These are phyloP conservation scores for Drosophila cardini DNA, from an alignment of 1,140 invertebrate species.

Conservation along the genomic window DNA sequence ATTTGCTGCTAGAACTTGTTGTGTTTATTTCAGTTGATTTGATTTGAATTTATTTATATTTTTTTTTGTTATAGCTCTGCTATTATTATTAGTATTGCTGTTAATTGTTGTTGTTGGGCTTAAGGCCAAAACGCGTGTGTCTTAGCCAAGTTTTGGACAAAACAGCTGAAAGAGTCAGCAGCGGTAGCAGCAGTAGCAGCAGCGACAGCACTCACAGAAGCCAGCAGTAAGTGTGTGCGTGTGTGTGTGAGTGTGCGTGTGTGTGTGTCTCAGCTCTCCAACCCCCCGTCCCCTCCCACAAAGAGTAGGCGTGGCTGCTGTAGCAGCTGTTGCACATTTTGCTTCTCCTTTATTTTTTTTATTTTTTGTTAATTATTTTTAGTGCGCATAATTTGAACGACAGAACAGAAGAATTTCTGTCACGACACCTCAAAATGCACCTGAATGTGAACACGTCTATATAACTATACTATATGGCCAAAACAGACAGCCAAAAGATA, in stretches of 20 bases:
- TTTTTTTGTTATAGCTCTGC: slow-evolving; percentile 61
- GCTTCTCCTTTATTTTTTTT: neutral
- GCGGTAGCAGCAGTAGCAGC: slow-evolving; percentile 19
- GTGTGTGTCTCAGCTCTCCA: slow-evolving; percentile 15
- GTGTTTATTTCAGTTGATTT: slow-evolving; percentile 47
- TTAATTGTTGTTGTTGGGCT: slow-evolving; percentile 50
- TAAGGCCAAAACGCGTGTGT: slow-evolving; percentile 61
- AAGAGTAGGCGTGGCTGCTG: slow-evolving; percentile 10
- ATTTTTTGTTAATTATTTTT: slow-evolving; percentile 76
- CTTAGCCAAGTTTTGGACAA: slow-evolving; percentile 68
- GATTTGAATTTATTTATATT: too few species aligned
- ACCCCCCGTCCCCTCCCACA: neutral
- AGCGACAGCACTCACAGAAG: slow-evolving; percentile 14
- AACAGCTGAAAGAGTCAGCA: slow-evolving; percentile 22
- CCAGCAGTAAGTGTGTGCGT: slow-evolving; percentile 8
- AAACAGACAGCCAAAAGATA: slow-evolving; percentile 39
- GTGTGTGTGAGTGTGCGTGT: slow-evolving; percentile 7
- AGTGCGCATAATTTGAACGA: slow-evolving; percentile 75
- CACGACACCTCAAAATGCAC: slow-evolving; percentile 82
- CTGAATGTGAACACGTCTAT: slow-evolving; percentile 50
- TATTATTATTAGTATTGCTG: slow-evolving; percentile 58
- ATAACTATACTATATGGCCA: slow-evolving; percentile 28
- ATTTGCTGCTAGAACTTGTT: slow-evolving; percentile 55
- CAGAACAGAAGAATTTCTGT: slow-evolving; percentile 68
- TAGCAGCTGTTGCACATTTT: slow-evolving; percentile 20